Evolutionary conservation across 2,113 vertebrate genomes (phyloP), one percentile per base, ranked within the genome.

Genomic region (Sapajus apella): DNA sequence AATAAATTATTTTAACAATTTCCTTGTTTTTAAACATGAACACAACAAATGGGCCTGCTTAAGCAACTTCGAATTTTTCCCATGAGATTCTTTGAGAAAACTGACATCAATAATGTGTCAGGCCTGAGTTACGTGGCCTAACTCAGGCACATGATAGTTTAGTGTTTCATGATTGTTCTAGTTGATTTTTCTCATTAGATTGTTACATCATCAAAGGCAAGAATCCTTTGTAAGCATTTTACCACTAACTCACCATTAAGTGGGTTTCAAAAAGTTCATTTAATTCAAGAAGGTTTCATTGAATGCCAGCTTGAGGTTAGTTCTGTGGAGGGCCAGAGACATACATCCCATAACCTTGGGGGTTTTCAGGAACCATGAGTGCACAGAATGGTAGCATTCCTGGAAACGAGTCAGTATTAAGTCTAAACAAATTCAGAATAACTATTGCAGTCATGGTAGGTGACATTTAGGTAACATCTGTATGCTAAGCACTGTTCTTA

Each of bases 21-120:
- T 58, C 20, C 94, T 79, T 84, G 64, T 90, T 85, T 96, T 61
- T 97, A 92, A 80, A 87, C 79, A 88, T 9, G 81, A 91, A 80
- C 32, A 21, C 55, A 52, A 75, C 68, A 92, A 90, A 52, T 76
- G 64, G 61, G 10, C n/a, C 56, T 91, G 18, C 45, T 90, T 37
- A 87, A 97, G 56, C 43, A 96, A 70, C 27, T 81, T 93, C 75
- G 40, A 72, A 47, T 45, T 50, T 77, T 79, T 73, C 20, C 30
- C 30, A 32, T 85, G 58, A 76, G 82, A 55, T 77, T 90, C 45
- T 83, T 76, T 66, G 43, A 77, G 61, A 64, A 89, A 95, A 4
- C 70, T 47, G 32, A 91, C 45, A 68, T 94, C 13, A 81, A 3
- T 68, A 89, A 56, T 58, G 0, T 40, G 77, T 37, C 21, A 95